phyloP scores from a whole-genome alignment of 2,888 invertebrate genomes.

The Silvanus unidentatus region DNA sequence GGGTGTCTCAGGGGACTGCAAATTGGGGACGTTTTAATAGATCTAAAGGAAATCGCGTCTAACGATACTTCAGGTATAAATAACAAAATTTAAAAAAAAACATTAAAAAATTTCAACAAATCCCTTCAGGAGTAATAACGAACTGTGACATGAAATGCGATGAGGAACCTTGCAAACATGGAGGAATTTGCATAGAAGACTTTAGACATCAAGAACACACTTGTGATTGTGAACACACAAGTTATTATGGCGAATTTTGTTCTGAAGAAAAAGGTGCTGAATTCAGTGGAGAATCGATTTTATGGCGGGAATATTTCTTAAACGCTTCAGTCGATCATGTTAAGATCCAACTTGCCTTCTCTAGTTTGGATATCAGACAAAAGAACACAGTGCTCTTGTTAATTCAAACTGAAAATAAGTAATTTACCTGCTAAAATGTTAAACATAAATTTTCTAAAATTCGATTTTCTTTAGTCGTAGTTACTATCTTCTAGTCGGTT shows the following conservation, averaged over 20 bases:
- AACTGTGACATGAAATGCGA: slow-evolving; percentile 89
- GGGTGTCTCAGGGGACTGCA: slow-evolving; percentile 84
- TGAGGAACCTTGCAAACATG: slow-evolving; percentile 78
- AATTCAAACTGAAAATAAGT: slow-evolving; percentile 79
- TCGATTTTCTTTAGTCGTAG: slow-evolving; percentile 54
- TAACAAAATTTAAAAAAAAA: too few species aligned
- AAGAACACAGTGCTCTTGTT: slow-evolving; percentile 73
- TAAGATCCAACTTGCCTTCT: slow-evolving; percentile 81
- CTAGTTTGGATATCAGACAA: slow-evolving; percentile 71
- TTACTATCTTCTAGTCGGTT: slow-evolving; percentile 75
- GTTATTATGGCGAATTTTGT: slow-evolving; percentile 83
- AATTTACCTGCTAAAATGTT: slow-evolving; percentile 18
- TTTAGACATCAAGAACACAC: slow-evolving; percentile 79
- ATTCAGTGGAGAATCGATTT: slow-evolving; percentile 79
- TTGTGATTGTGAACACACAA: slow-evolving; percentile 84
- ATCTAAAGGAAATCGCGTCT: slow-evolving; percentile 45
- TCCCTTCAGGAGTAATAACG: slow-evolving; percentile 60
- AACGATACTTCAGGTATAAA: too few species aligned
- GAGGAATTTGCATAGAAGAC: slow-evolving; percentile 82
- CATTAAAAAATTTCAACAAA: too few species aligned
- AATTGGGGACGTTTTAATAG: slow-evolving; percentile 75
- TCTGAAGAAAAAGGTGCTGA: slow-evolving; percentile 86
- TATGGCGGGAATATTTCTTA: slow-evolving; percentile 71
- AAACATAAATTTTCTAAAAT: slow-evolving; percentile 1
- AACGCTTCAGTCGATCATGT: slow-evolving; percentile 68